phyloP scores from a whole-genome alignment of 2,113 vertebrate species.

The Anhinga anhinga region DNA sequence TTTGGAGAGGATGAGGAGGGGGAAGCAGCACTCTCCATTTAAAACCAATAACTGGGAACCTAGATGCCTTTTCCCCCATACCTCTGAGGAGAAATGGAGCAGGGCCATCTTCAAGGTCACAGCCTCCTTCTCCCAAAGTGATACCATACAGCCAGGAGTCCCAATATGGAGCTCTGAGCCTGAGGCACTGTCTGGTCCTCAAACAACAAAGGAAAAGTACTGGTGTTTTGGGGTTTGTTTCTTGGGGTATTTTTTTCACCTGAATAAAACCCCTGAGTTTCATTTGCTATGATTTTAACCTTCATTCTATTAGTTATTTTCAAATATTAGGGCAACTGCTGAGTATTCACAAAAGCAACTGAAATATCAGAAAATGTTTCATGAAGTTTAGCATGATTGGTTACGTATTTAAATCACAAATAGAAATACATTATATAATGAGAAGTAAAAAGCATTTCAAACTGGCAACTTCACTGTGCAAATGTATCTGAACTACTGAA shows the following conservation, averaged over 20 bases:
- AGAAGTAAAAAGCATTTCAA: background rate
- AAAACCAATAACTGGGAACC: background rate
- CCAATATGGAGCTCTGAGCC: background rate
- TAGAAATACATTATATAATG: background rate
- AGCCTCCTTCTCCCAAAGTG: background rate
- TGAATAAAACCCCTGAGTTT: background rate
- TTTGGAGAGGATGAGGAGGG: accelerated
- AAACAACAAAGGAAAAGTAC: background rate
- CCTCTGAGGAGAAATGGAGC: accelerated
- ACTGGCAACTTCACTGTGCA: background rate
- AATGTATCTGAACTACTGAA: background rate
- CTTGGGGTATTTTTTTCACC: background rate
- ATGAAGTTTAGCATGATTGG: background rate
- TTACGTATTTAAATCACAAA: background rate
- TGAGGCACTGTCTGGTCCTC: background rate
- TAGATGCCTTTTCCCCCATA: accelerated
- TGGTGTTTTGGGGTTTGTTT: background rate
- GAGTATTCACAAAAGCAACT: background rate
- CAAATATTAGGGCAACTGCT: background rate
- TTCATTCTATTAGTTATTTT: background rate
- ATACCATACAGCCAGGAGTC: accelerated
- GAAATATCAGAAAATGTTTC: background rate
- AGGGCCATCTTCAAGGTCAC: background rate
- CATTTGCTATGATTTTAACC: background rate
- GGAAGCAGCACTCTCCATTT: background rate